A percentile compares a stretch with the other conserved stretches of the same genome.
Conservation (phyloP, 35 echinoderm and acorn worm genomes). For the Chiridota heheva region DNA sequence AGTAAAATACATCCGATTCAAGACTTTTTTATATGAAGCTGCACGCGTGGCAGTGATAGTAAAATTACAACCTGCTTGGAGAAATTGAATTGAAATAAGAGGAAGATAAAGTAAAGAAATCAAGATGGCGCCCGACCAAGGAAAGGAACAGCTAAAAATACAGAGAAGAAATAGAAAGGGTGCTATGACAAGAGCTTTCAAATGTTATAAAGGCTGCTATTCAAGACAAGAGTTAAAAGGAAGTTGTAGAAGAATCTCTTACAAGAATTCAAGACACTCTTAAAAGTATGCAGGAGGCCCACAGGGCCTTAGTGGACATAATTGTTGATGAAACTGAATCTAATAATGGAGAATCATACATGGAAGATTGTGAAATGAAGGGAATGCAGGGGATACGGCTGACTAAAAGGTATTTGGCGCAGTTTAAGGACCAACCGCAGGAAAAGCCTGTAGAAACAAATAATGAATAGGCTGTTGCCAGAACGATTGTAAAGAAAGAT, state of each 20-base stretch:
- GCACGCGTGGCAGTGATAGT: conserved; percentile 27
- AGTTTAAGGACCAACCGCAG: neutral
- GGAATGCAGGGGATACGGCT: conserved; percentile 31
- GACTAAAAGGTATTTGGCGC: conserved; percentile 17
- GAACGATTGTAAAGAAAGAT: conserved; percentile 23
- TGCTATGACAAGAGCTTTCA: conserved; percentile 13
- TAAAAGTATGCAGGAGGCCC: neutral
- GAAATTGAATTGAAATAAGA: neutral
- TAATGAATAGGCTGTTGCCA: conserved; percentile 19
- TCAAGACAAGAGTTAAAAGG: neutral
- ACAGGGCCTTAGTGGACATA: neutral
- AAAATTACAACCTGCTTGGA: conserved; percentile 29
- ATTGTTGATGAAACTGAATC: conserved; percentile 27
- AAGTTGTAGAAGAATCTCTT: conserved; percentile 31
- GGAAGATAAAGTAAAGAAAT: conserved; percentile 1
- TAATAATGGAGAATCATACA: conserved; percentile 1
- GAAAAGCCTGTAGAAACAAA: too few species aligned
- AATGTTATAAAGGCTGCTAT: conserved; percentile 15
- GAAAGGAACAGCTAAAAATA: conserved; percentile 18
- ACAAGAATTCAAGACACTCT: conserved; percentile 11
- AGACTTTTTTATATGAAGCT: neutral
- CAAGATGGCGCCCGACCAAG: conserved; percentile 18
- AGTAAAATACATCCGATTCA: neutral
- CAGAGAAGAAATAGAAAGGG: conserved; percentile 17
- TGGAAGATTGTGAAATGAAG: conserved; percentile 15